Percentiles rank a stretch among this genome's conserved stretches.
Evolutionary conservation across 2,888 invertebrate genomes (phyloP).

Genomic region (Diogma glabrata): DNA sequence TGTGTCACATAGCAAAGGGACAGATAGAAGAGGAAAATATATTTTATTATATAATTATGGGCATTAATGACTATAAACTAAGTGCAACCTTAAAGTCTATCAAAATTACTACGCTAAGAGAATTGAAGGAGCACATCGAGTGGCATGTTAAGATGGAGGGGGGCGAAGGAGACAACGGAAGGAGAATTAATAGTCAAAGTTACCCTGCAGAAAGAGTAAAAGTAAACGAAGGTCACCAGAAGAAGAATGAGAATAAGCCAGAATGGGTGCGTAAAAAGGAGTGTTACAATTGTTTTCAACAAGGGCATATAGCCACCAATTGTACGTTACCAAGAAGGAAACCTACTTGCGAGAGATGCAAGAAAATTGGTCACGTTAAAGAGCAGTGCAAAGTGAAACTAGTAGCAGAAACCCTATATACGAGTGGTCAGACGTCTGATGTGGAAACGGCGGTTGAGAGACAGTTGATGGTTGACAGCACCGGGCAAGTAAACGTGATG

Average conservation of each 20-base stretch:
- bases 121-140: neutral
- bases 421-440: neutral
- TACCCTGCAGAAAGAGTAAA: neutral
- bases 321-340: neutral
- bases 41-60: neutral
- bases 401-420: neutral
- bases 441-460: neutral
- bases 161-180: neutral
- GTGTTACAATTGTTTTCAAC: too few species aligned
- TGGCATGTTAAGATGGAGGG: neutral
- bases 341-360: neutral
- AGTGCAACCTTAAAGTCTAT: neutral
- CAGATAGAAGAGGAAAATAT: neutral
- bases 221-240: too few species aligned
- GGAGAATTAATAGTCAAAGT: neutral
- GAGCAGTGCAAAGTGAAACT: neutral
- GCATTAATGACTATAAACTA: neutral
- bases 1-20: neutral
- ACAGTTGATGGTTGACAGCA: neutral
- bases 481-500: neutral
- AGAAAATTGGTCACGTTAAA: neutral
- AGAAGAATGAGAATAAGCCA: too few species aligned
- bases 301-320: constrained; percentile 1
- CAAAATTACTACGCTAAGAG: neutral
- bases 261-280: too few species aligned